Conservation (phyloP, 2,797 vertebrate genomes). For the Clarias platycephalus region DNA sequence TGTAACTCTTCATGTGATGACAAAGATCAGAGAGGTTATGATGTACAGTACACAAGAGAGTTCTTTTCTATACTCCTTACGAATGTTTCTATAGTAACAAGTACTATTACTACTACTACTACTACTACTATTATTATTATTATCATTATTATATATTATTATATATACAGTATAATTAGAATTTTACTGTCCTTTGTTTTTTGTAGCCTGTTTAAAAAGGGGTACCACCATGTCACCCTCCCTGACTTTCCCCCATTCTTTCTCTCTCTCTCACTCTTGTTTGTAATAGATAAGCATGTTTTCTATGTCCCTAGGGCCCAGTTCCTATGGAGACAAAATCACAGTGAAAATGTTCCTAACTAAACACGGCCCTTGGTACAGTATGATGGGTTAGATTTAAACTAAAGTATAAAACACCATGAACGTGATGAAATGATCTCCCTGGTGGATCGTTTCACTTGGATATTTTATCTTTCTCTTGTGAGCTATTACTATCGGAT, state of each 20-base stretch:
- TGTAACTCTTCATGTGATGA: background rate
- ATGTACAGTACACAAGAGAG: too few species aligned
- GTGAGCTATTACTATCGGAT: background rate
- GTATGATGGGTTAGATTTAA: background rate
- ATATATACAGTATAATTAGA: too few species aligned
- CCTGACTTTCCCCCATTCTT: too few species aligned
- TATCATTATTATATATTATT: too few species aligned
- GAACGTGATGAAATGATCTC: background rate
- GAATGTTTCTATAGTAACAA: background rate
- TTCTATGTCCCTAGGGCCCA: background rate
- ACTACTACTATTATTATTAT: too few species aligned
- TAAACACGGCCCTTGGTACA: background rate
- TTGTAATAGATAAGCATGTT: slow-evolving; percentile 13
- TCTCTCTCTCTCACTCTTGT: background rate
- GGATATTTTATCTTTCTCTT: background rate
- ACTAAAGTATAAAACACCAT: background rate
- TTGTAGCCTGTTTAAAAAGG: background rate
- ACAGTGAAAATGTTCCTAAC: slow-evolving; percentile 7
- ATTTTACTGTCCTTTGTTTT: background rate
- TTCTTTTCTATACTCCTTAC: background rate
- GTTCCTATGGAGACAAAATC: background rate
- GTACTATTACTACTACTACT: background rate
- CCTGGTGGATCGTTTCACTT: slow-evolving; percentile 10
- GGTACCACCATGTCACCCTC: background rate
- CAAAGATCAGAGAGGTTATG: background rate